Evolutionary conservation across 2,888 invertebrate species (phyloP), one percentile per base, ranked within the genome.

Genomic region (Cerceris rybyensis): DNA sequence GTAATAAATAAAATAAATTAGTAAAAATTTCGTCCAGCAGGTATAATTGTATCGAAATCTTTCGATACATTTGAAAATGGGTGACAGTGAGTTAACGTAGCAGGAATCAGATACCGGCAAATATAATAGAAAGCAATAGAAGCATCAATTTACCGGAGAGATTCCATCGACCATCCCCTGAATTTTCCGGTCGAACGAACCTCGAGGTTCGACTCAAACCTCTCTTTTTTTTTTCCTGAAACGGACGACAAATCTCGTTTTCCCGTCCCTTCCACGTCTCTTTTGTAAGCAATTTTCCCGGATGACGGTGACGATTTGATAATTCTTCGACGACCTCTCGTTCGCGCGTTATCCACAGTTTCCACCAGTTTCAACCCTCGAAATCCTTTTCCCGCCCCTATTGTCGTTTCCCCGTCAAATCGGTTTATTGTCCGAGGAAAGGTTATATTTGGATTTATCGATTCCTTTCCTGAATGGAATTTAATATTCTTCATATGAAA

Each of bases 181-280:
- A 75, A 76, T 76, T 76, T 76, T 72, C 68, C 59, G 42, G 17
- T 4, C 39, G 72, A 76, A 41, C 46, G n/a, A 49, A 57, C 14
- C 63, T 67, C 17, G 46, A 67, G 41, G 57, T 14, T n/a, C 69
- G 2, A 16, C 43, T 16, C 7, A 39, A 50, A 7, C 8, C n/a
- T 16, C 54, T 28, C n/a, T 16, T 8, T 28, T 28, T 57, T 17
- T 61, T 9, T 43, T 71, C 14, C 28, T 41, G 13, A 6, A 13
- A 2, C 7, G 17, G 41, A n/a, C 16, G 39, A 46, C 17, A 61
- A 61, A 63, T 68, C 42, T 52, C 58, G 9, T 49, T 59, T 11
- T 0, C 39, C 6, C 50, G 42, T n/a, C 8, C 50, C 13, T 28
- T 28, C n/a, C 17, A 14, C 64, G 11, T 49, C 41, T 43, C 9